Evolutionary conservation across 1,140 invertebrate genomes (phyloP).

Genomic region (Drosophila takahashii): DNA sequence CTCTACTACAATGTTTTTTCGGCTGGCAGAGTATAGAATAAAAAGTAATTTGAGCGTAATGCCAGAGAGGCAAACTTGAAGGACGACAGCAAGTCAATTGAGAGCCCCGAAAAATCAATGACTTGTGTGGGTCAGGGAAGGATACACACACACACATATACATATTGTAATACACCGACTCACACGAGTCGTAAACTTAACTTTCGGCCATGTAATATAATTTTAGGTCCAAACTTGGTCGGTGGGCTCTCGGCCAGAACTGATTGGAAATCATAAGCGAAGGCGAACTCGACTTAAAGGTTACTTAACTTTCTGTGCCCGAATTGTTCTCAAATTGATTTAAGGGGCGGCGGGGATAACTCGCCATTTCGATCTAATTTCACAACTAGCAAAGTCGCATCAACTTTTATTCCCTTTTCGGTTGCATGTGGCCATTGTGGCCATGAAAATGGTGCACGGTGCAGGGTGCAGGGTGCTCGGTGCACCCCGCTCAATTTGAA

Average conservation of each 20-base stretch:
- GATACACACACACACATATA: background rate
- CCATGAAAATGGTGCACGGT: background rate
- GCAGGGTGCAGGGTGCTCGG: background rate
- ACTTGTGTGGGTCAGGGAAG: conserved; percentile 39
- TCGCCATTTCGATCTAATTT: conserved; percentile 58
- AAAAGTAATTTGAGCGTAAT: conserved; percentile 40
- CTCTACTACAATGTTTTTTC: background rate
- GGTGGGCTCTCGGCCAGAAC: conserved; percentile 32
- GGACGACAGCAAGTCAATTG: conserved; percentile 41
- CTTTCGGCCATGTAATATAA: conserved; percentile 19
- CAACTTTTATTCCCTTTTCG: conserved; percentile 23
- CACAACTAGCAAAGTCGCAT: conserved; percentile 49
- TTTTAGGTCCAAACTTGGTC: conserved; percentile 19
- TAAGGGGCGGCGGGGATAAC: conserved; percentile 15
- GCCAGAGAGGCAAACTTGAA: conserved; percentile 11
- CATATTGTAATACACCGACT: background rate
- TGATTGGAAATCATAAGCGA: conserved; percentile 41
- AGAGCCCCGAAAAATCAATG: conserved; percentile 44
- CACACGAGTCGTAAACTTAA: conserved; percentile 2
- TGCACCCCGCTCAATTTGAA: conserved; percentile 33
- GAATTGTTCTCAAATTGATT: conserved; percentile 23
- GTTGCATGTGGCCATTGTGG: conserved; percentile 5
- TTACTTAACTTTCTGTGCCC: background rate
- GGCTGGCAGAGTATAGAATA: conserved; percentile 12
- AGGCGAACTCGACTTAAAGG: conserved; percentile 31